Evolutionary conservation across 1,140 invertebrate genomes (phyloP).

Genomic region (Drosophila albomicans): DNA sequence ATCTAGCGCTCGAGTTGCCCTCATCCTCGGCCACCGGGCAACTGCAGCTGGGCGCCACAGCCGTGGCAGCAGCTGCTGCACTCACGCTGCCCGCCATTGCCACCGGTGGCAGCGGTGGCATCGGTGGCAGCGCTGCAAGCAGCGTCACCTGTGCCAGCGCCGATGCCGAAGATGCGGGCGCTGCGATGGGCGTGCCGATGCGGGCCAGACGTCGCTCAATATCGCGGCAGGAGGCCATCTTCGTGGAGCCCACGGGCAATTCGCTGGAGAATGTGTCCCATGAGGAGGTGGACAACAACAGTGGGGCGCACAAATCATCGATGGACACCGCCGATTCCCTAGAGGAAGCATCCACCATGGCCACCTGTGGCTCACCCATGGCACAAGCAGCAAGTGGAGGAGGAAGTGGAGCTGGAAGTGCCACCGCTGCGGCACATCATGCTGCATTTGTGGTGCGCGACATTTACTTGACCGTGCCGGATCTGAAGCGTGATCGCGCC

Average conservation of each 20-base stretch:
- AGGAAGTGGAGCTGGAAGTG: neutral
- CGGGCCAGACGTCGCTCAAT: conserved; percentile 87
- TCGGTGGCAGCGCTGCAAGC: neutral
- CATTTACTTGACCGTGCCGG: conserved; percentile 93
- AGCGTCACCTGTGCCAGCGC: conserved; percentile 54
- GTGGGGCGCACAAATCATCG: conserved; percentile 68
- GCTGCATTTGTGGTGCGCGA: conserved; percentile 86
- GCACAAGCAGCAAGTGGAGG: conserved; percentile 17
- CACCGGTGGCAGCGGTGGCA: conserved; percentile 5
- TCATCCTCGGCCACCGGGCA: conserved; percentile 41
- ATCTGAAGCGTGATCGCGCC: conserved; percentile 92
- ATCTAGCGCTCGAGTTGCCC: conserved; percentile 85
- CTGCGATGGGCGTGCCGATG: conserved; percentile 71
- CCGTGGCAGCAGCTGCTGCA: conserved; percentile 25
- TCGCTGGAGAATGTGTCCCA: conserved; percentile 88
- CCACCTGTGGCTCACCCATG: conserved; percentile 71
- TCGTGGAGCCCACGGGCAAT: conserved; percentile 89
- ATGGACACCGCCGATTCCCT: conserved; percentile 86
- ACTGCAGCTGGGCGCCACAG: conserved; percentile 34
- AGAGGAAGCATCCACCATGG: conserved; percentile 83
- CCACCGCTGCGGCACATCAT: conserved; percentile 45
- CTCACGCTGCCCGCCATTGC: conserved; percentile 36
- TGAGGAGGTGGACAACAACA: conserved; percentile 86
- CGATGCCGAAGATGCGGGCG: conserved; percentile 64
- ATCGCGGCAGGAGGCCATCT: conserved; percentile 92